Percentiles rank a stretch among this genome's conserved stretches.
phyloP scores from a whole-genome alignment of 2,797 vertebrate genomes.

The Sebastes iracundus region DNA sequence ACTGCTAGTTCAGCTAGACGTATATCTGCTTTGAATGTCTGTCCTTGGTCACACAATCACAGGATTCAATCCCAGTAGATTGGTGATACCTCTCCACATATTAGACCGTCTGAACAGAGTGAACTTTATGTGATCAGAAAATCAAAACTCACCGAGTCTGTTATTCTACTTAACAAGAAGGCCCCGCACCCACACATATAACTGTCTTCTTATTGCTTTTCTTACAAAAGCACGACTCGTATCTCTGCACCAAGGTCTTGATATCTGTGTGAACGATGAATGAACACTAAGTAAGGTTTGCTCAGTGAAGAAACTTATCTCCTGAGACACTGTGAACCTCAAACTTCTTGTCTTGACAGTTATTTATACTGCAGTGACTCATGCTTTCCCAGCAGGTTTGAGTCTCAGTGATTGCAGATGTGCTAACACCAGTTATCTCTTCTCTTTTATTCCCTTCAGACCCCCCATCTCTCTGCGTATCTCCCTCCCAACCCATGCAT shows the following conservation, averaged over 20 bases:
- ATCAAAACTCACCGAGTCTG: not conserved
- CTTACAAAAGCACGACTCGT: not conserved
- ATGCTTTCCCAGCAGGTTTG: not conserved
- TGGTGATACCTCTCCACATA: too few relatives aligned
- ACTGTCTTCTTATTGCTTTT: not conserved
- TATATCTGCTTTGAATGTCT: not conserved
- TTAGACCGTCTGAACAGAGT: not conserved
- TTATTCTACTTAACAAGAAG: not conserved
- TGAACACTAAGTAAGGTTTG: not conserved
- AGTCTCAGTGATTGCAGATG: not conserved
- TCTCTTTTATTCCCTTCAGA: constrained; percentile 7
- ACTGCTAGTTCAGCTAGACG: not conserved
- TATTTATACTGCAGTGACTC: not conserved
- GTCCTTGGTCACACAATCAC: too few relatives aligned
- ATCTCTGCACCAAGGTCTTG: not conserved
- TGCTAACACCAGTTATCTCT: not conserved
- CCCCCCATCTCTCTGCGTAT: not conserved
- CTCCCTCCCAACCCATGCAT: not conserved
- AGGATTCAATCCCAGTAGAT: not conserved
- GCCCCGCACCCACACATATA: not conserved
- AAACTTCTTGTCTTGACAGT: not conserved
- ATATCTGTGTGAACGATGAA: not conserved
- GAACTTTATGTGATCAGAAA: not conserved
- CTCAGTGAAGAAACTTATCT: not conserved
- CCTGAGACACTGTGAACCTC: not conserved